Conservation (phyloP, 2,797 vertebrate species). For the Gymnoscopelus microlampas region DNA sequence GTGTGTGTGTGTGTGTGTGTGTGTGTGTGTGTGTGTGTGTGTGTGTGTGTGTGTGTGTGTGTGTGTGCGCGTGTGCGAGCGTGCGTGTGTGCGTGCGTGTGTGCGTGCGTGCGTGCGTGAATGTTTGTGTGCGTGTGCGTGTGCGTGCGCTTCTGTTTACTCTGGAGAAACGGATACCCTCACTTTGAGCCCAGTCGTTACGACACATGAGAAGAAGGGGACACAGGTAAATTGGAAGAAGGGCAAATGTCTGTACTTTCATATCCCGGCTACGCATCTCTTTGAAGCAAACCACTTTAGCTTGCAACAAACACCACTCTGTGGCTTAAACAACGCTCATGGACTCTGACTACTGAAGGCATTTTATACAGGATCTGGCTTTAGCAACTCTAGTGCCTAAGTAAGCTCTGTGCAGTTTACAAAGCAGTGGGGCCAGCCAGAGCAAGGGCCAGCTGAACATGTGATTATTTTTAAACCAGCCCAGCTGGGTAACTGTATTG, state of each 20-base stretch:
- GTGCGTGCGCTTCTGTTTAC: slow-evolving; percentile 32
- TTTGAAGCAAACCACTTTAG: slow-evolving; percentile 14
- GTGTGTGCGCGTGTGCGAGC: slow-evolving; percentile 21
- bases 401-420: not conserved
- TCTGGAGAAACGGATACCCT: slow-evolving; percentile 32
- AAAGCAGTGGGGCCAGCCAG: not conserved
- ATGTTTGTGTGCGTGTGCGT: slow-evolving; percentile 19
- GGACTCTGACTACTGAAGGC: not conserved
- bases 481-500: slow-evolving; percentile 19
- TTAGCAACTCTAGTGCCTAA: not conserved
- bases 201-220: slow-evolving; percentile 36
- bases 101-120: slow-evolving; percentile 22
- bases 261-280: not conserved
- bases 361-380: not conserved
- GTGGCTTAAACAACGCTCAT: not conserved
- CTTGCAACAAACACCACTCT: slow-evolving; percentile 15
- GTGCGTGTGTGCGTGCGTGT: slow-evolving; percentile 24
- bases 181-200: slow-evolving; percentile 32
- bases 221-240: slow-evolving; percentile 36
- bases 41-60: slow-evolving; percentile 11
- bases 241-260: not conserved
- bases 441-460: not conserved
- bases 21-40: slow-evolving; percentile 26
- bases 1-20: slow-evolving; percentile 31
- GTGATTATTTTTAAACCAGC: not conserved